Evolutionary conservation across 2,113 vertebrate genomes (phyloP).

Genomic region (Nicator chloris): DNA sequence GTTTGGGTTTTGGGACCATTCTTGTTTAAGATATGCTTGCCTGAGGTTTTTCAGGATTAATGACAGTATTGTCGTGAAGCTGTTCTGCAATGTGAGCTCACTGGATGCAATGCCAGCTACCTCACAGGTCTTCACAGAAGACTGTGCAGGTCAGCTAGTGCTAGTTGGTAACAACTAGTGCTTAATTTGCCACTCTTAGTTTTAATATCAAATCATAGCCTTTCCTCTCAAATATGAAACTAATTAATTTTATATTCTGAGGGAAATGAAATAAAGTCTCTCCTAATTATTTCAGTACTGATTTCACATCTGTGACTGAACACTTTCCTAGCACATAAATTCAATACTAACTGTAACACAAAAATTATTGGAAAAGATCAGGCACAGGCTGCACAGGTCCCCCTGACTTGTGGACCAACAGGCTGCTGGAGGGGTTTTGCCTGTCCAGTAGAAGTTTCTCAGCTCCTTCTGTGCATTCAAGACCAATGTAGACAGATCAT

Average conservation of each 20-base stretch:
- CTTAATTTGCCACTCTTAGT: background rate
- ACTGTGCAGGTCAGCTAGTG: background rate
- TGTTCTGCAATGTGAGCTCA: background rate
- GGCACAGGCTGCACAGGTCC: background rate
- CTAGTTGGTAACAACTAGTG: background rate
- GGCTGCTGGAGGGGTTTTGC: background rate
- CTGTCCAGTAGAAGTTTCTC: background rate
- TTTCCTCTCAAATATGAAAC: background rate
- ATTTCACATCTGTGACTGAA: background rate
- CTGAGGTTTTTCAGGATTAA: background rate
- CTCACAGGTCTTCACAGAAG: background rate
- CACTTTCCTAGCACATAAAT: background rate
- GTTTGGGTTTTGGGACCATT: background rate
- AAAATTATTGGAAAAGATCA: background rate
- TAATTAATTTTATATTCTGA: background rate
- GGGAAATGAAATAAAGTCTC: background rate
- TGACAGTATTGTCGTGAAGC: background rate
- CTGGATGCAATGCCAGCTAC: background rate
- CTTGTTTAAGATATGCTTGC: background rate
- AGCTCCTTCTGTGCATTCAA: background rate
- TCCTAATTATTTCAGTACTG: background rate
- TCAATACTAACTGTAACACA: background rate
- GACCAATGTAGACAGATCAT: fast-evolving
- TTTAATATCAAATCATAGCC: background rate
- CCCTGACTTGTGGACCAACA: too few species aligned